Base-by-base conservation (phyloP, 1,140 invertebrate genomes). In the Cardiocondyla obscurior region DNA sequence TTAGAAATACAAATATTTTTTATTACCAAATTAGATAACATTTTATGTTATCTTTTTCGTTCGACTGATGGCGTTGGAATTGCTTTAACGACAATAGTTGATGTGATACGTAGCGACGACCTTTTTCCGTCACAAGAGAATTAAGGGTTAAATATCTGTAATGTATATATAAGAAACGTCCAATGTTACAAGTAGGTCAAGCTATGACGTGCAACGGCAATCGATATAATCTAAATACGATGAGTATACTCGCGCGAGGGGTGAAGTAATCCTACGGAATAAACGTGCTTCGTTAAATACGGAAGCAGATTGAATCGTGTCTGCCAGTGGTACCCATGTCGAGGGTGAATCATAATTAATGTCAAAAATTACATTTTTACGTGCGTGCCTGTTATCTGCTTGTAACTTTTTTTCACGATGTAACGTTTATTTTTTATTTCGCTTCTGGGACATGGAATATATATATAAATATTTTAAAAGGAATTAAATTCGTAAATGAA, bases 221-320 rank as follows among this genome's bases (percentile, higher is more conserved):
- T 89, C 88, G 87, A 89, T 89, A 86, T 82, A 58, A 86, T 89
- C 88, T 89, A 89, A 89, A 89, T 89, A 88, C 88, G 77, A 84
- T 85, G 74, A 62, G 58, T 62, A 42, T 84, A 85, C 58, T 69
- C 76, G 57, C 60, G 65, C 49, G 77, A 60, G 72, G 19, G 87
- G 85, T 88, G 87, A 88, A 89, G 87, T 89, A 84, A 88, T 76
- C 77, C 67, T 28, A 49, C 30, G 72, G 81, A 84, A 82, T 89
- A 86, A 82, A 77, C 36, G 73, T 33, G 25, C 46, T 72, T 73
- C 19, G 77, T 55, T 74, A 76, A 76, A 83, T 60, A 51, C 60
- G 83, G 76, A 85, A 70, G 42, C 62, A 36, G 49, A 36, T 82
- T 77, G 62, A 69, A 82, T 64, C 76, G 77, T n/a, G 64, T n/a